Evolutionary conservation across 2,113 vertebrate genomes (phyloP).

Genomic region (Psilopsiagon aurifrons): DNA sequence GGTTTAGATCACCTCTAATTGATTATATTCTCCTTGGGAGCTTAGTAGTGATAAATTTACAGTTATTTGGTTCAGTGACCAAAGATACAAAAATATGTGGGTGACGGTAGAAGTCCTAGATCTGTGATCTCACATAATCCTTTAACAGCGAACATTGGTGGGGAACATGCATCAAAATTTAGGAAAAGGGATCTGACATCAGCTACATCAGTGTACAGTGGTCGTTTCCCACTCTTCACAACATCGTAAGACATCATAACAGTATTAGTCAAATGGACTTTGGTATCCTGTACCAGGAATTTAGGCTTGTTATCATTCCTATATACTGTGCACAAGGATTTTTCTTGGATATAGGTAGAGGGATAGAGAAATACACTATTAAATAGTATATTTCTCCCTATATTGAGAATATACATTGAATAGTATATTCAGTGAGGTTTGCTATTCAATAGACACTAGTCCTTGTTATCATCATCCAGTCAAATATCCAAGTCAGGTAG

Average conservation of each 20-base stretch:
- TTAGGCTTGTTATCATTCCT: background rate
- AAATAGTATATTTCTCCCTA: background rate
- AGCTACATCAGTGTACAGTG: background rate
- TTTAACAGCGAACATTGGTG: background rate
- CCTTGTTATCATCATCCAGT: background rate
- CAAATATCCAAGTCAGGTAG: background rate
- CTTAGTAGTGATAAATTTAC: background rate
- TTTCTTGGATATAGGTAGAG: background rate
- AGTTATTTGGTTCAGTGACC: background rate
- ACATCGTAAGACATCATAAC: rapidly evolving
- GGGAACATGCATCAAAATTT: background rate
- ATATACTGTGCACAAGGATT: background rate
- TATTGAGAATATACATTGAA: background rate
- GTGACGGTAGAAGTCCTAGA: background rate
- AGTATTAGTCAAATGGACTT: background rate
- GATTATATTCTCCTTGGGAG: background rate
- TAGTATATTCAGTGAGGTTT: background rate
- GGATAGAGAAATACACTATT: background rate
- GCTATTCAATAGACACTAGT: background rate
- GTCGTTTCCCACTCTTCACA: background rate
- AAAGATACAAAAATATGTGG: background rate
- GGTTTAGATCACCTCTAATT: background rate
- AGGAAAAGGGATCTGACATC: background rate
- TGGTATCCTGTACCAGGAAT: background rate
- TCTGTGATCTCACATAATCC: background rate